Conservation (phyloP, 2,113 vertebrate genomes). For the Alligator mississippiensis region DNA sequence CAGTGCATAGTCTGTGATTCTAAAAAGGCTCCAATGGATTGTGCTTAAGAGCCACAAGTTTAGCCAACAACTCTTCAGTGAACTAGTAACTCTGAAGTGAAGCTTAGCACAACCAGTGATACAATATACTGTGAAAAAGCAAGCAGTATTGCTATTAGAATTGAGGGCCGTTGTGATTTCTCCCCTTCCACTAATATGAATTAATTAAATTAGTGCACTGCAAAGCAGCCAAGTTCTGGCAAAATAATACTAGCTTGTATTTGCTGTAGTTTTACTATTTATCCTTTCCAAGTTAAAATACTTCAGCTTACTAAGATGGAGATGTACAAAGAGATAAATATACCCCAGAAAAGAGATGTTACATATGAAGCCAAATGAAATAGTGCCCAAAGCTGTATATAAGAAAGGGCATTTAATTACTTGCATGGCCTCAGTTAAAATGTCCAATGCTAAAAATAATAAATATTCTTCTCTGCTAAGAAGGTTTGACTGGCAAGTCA, state of each 20-base stretch:
- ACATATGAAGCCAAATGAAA: accelerated
- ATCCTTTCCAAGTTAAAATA: neutral
- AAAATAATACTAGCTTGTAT: neutral
- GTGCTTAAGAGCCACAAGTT: neutral
- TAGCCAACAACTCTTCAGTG: neutral
- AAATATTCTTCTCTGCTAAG: neutral
- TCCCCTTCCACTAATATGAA: neutral
- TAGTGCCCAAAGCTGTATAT: neutral
- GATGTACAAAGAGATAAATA: neutral
- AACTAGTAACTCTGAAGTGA: neutral
- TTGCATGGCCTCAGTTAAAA: neutral
- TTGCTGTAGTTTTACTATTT: neutral
- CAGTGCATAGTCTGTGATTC: neutral
- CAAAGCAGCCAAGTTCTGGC: accelerated
- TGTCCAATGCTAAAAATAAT: neutral
- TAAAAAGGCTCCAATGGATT: neutral
- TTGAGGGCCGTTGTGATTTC: neutral
- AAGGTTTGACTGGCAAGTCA: neutral
- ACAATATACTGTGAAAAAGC: neutral
- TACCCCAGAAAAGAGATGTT: neutral
- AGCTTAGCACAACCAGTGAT: neutral
- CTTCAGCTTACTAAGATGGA: neutral
- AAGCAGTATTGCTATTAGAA: neutral
- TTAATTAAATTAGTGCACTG: neutral
- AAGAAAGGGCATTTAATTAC: neutral